Conservation (phyloP, 2,888 invertebrate species). For the Mythimna loreyi region DNA sequence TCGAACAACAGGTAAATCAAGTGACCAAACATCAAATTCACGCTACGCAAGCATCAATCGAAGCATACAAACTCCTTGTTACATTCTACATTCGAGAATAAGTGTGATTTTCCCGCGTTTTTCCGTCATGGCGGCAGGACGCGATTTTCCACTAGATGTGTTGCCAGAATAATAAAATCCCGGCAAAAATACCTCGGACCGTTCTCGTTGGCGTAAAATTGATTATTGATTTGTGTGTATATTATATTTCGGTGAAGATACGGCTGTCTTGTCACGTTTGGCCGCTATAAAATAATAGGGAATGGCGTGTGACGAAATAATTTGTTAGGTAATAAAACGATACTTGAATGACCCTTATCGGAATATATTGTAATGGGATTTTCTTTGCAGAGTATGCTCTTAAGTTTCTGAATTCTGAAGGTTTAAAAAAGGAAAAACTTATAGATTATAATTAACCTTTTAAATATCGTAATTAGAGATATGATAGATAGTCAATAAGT, state of each 20-base stretch:
- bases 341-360: slow-evolving; percentile 1
- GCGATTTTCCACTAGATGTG: slow-evolving; percentile 87
- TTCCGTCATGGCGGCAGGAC: slow-evolving; percentile 72
- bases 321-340: slow-evolving; percentile 69
- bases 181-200: slow-evolving; percentile 79
- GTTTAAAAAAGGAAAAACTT: no score
- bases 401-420: neutral
- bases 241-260: slow-evolving; percentile 66
- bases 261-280: slow-evolving; percentile 67
- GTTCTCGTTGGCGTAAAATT: slow-evolving; percentile 86
- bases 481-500: no score
- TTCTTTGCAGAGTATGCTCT: neutral
- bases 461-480: no score
- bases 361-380: neutral
- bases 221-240: slow-evolving; percentile 87
- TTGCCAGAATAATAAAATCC: slow-evolving; percentile 84
- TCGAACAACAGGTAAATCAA: slow-evolving; percentile 45
- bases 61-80: slow-evolving; percentile 68
- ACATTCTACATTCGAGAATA: slow-evolving; percentile 72
- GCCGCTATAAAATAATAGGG: slow-evolving; percentile 74
- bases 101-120: slow-evolving; percentile 76
- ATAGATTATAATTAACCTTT: no score
- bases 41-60: slow-evolving; percentile 62
- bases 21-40: slow-evolving; percentile 56
- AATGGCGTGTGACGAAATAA: slow-evolving; percentile 76